Evolutionary conservation across 2,888 invertebrate genomes (phyloP), one percentile per base, ranked within the genome.

Genomic region (Agrochola circellaris): DNA sequence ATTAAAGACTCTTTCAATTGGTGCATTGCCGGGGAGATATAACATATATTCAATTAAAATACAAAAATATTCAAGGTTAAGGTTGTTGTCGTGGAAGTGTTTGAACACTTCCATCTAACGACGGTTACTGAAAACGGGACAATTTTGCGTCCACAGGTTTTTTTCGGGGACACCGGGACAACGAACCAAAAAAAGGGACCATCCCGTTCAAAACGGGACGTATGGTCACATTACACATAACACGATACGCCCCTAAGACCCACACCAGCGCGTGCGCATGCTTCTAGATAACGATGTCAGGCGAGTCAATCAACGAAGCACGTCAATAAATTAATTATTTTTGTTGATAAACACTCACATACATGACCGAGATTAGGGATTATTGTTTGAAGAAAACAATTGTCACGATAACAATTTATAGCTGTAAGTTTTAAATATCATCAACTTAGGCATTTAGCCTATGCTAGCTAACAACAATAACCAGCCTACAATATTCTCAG

Each of bases 261-360:
- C 74, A 73, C 73, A 73, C 45, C 34, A 42, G 56, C 75, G 48
- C 48, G 38, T 62, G 75, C 38, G 20, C 61, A 56, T 26, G n/a
- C 13, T n/a, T 17, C 34, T 34, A 58, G 84, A 87, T 81, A 84
- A 70, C 60, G 56, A 45, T 75, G 73, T 62, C 73, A 70, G 15
- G 48, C 60, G 42, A 68, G 65, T 79, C 72, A 69, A 72, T 69
- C 74, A 61, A 71, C 60, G 48, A 70, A 26, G n/a, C 75, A 72
- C 78, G 77, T 87, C 75, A 81, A 23, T 68, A 17, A 61, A 75
- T 61, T 56, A 42, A 81, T 70, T 71, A 54, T 71, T 73, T 73
- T 70, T 61, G 23, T 61, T 62, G 77, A 86, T 86, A 83, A 77
- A 69, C 61, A 54, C 1, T 15, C 26, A 23, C 56, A 30, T 17